These are phyloP conservation scores for Pteronura brasiliensis DNA, from an alignment of 2,113 vertebrate genomes.

Conservation along the genomic window DNA sequence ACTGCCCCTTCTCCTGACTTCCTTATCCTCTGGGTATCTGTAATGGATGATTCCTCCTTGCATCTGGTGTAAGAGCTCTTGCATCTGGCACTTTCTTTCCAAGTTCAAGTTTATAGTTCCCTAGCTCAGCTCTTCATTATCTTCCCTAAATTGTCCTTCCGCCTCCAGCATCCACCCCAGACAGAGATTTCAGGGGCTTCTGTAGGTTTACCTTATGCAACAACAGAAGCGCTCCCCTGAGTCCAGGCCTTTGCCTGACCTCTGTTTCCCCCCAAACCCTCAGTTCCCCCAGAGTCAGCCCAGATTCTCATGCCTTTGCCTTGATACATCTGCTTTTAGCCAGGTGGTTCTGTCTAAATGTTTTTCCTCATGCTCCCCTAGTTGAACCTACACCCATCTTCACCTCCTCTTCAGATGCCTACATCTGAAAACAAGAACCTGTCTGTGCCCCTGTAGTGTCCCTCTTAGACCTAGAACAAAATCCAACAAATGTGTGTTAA, in stretches of 20 bases:
- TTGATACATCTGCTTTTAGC: not conserved
- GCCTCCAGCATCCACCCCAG: not conserved
- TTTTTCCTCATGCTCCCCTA: not conserved
- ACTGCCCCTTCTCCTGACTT: not conserved
- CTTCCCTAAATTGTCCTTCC: not conserved
- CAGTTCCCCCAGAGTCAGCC: not conserved
- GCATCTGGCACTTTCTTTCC: not conserved
- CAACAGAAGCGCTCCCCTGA: not conserved
- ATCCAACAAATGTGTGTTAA: not conserved
- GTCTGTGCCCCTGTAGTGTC: not conserved
- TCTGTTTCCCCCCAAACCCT: not conserved
- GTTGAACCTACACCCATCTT: not conserved
- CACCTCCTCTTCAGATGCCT: not conserved
- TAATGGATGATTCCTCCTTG: not conserved
- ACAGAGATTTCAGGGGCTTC: not conserved
- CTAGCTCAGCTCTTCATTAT: not conserved
- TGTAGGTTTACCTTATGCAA: not conserved
- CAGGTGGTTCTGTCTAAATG: not conserved
- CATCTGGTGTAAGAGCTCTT: not conserved
- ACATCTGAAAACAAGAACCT: not conserved
- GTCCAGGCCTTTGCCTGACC: not conserved
- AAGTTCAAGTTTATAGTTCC: not conserved
- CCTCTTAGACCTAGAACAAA: not conserved
- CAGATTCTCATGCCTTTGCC: not conserved
- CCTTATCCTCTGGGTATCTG: not conserved